These are phyloP conservation scores for Prionace glauca DNA, from an alignment of 2,797 vertebrate genomes.

Conservation along the genomic window DNA sequence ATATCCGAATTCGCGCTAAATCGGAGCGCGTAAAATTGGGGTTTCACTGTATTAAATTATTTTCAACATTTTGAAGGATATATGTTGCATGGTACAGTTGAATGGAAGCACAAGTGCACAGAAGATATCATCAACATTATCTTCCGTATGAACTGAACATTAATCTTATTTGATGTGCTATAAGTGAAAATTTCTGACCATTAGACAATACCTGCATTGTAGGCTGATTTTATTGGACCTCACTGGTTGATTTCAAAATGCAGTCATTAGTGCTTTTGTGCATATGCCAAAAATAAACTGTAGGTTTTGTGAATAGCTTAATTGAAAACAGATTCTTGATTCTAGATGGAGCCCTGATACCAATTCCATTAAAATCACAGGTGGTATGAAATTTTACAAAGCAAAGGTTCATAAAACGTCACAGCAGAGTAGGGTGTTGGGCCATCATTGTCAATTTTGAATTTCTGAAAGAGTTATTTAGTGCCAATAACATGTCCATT, in stretches of 20 bases:
- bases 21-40: too few species aligned
- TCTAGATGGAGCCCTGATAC: not conserved
- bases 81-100: not conserved
- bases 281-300: not conserved
- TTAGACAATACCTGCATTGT: not conserved
- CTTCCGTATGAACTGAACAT: not conserved
- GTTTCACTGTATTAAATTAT: not conserved
- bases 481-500: not conserved
- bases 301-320: conserved; percentile 12
- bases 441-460: not conserved
- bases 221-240: not conserved
- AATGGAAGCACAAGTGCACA: not conserved
- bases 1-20: too few species aligned
- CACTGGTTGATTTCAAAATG: not conserved
- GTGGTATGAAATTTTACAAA: not conserved
- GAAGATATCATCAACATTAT: not conserved
- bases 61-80: not conserved
- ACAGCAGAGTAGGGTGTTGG: not conserved
- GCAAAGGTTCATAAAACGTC: not conserved
- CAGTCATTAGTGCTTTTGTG: not conserved
- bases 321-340: not conserved
- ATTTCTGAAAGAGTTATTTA: not conserved
- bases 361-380: not conserved
- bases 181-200: not conserved
- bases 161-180: not conserved